Evolutionary conservation across 64 coral and sea anemone genomes (phyloP), one percentile per base, ranked within the genome.

Genomic region (Porites australiensis): DNA sequence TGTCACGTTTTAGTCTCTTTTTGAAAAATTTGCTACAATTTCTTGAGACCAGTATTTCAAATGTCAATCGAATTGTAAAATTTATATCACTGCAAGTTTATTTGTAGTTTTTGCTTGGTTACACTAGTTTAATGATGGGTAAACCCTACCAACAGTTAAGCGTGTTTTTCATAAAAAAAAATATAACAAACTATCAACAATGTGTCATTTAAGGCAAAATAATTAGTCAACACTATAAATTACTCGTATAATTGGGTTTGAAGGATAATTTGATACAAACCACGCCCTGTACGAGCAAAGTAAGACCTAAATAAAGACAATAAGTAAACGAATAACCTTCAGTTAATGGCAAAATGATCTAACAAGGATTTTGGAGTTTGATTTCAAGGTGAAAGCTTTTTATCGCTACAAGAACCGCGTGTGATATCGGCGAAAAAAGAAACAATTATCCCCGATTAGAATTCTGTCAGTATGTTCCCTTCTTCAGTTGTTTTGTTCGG

Each of bases 281-380:
- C 81, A 84, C 81, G n/a, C 81, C 81, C 81, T 4, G 14, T 44
- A 74, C n/a, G 13, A 4, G 4, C 37, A 65, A 60, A 18, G 61
- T 82, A 82, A 83, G 62, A 69, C 18, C 62, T 68, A 84, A 84
- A 84, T 68, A 68, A 68, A 84, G 81, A 44, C 46, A n/a, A 14
- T 68, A 45, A 50, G 68, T 11, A 51, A 67, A 68, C 16, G 81
- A 69, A 4, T 10, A 84, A 57, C 54, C 7, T 84, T 51, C 63
- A 84, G 63, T 50, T 51, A 22, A 84, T 52, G 81, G 61, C 47
- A 19, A 22, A 84, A 51, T 84, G 81, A 84, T 68, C 81, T 84
- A 67, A 84, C 46, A 49, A 22, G 5, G 48, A 68, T 50, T 52
- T 68, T 63, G 15, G 81, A 52, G 44, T 68, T 13, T 16, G 64